Percentiles rank a stretch among this genome's conserved stretches.
These are phyloP conservation scores for Leuctra nigra DNA, from an alignment of 2,888 invertebrate species.

Conservation along the genomic window DNA sequence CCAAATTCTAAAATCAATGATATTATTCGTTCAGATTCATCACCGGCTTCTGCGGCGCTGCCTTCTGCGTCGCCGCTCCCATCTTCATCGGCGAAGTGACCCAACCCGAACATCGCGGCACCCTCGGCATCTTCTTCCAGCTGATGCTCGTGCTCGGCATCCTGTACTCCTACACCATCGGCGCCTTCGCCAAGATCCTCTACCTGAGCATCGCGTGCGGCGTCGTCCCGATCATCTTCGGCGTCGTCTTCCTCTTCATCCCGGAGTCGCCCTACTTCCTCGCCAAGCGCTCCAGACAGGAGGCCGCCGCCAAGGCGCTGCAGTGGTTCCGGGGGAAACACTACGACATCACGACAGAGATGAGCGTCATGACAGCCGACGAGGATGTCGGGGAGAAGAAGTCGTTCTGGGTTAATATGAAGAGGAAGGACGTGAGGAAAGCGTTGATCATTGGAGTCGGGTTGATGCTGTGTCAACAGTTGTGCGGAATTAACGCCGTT, in stretches of 20 bases:
- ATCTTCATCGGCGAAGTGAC: constrained; percentile 82
- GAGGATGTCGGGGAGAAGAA: constrained; percentile 47
- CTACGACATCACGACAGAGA: neutral
- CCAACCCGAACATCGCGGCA: constrained; percentile 73
- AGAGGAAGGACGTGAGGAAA: constrained; percentile 54
- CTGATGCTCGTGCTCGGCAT: constrained; percentile 75
- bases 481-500: constrained; percentile 76
- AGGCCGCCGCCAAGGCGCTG: constrained; percentile 37
- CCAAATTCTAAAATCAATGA: no score
- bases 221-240: constrained; percentile 60
- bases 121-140: constrained; percentile 81
- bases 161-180: constrained; percentile 44
- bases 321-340: constrained; percentile 1
- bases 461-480: constrained; percentile 84
- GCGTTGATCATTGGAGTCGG: constrained; percentile 65
- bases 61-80: constrained; percentile 76
- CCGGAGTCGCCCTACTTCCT: constrained; percentile 78
- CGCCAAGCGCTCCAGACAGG: constrained; percentile 54
- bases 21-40: no score
- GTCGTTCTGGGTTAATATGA: constrained; percentile 51
- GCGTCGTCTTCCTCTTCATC: constrained; percentile 66
- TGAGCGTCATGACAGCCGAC: constrained; percentile 45
- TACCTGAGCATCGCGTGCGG: constrained; percentile 60
- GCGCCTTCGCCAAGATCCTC: constrained; percentile 50
- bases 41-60: constrained; percentile 68